Evolutionary conservation across 2,888 invertebrate species (phyloP).

Genomic region (Chymomyza caudatula): DNA sequence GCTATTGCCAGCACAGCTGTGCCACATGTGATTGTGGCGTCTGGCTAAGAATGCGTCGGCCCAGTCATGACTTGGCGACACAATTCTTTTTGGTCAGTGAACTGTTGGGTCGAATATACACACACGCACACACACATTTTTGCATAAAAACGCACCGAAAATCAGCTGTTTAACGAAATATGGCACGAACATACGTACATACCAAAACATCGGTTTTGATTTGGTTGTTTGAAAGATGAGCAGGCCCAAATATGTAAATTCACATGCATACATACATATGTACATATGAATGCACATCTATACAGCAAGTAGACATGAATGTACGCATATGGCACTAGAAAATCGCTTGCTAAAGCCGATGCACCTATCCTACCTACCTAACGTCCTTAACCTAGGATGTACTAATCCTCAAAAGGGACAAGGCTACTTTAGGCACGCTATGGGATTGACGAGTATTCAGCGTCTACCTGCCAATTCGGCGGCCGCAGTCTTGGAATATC

Average conservation of each 20-base stretch:
- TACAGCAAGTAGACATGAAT: too few species aligned
- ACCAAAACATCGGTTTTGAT: too few species aligned
- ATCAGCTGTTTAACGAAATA: background rate
- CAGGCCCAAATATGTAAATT: background rate
- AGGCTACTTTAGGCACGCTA: constrained; percentile 51
- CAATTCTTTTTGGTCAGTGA: constrained; percentile 59
- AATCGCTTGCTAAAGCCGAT: background rate
- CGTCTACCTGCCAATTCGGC: background rate
- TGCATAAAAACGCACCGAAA: background rate
- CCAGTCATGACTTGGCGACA: background rate
- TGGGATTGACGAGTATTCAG: background rate
- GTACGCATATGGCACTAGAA: too few species aligned
- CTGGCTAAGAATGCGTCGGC: constrained; percentile 15
- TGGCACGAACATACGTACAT: too few species aligned
- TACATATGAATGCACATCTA: too few species aligned
- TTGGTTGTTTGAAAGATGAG: background rate
- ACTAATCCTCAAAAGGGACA: constrained; percentile 57
- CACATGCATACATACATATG: background rate
- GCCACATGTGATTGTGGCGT: constrained; percentile 20
- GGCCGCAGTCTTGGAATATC: background rate
- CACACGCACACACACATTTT: background rate
- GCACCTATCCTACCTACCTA: background rate
- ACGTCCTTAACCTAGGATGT: background rate
- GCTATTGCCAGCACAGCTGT: constrained; percentile 41
- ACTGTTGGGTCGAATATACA: constrained; percentile 32